Evolutionary conservation across 2,888 invertebrate genomes (phyloP).

Genomic region (Himalopsyche tibetana): DNA sequence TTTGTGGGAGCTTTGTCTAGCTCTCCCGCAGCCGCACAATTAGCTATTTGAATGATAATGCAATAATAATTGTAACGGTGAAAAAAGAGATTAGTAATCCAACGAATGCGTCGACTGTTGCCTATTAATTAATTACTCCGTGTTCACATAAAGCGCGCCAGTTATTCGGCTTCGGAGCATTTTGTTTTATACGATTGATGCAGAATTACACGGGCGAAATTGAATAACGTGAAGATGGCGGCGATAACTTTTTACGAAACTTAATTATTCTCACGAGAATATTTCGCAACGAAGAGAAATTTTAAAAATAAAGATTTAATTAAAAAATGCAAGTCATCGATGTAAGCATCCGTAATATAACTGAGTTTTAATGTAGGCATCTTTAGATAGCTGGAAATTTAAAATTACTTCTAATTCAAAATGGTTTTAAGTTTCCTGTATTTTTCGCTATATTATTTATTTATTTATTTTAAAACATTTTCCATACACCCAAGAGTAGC

Average conservation of each 20-base stretch:
- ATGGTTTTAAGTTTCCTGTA: no score
- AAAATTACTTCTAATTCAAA: no score
- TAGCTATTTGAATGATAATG: constrained; percentile 16
- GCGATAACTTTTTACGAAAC: constrained; percentile 5
- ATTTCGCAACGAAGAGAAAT: not conserved
- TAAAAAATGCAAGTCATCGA: no score
- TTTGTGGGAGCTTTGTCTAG: constrained; percentile 29
- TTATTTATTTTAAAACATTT: no score
- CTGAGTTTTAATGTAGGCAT: no score
- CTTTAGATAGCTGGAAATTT: no score
- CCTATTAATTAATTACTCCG: not conserved
- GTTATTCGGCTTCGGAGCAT: not conserved
- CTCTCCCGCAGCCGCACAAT: constrained; percentile 2
- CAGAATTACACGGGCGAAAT: not conserved
- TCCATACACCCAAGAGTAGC: no score
- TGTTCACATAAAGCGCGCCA: not conserved
- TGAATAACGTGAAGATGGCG: not conserved
- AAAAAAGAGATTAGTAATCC: constrained; percentile 6
- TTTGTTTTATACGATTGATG: not conserved
- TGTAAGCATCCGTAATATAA: no score
- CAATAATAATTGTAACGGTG: constrained; percentile 23
- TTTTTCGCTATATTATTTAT: no score
- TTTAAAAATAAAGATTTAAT: no score
- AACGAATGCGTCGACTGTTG: not conserved
- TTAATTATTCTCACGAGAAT: not conserved